phyloP scores from a whole-genome alignment of 2,888 invertebrate species.

The Xanthorhoe spadicearia region DNA sequence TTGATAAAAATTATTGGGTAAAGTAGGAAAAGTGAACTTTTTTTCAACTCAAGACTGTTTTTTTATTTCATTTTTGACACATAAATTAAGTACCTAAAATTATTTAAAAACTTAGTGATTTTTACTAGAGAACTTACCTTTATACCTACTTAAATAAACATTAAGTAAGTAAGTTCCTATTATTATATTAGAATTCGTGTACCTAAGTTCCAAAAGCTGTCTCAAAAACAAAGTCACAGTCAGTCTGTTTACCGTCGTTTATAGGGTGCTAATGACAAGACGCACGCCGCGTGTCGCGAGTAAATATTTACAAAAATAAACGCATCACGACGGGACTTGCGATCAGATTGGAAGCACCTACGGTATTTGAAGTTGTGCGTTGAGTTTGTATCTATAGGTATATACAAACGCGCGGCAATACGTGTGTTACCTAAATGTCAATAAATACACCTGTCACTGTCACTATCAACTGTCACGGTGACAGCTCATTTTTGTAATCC shows the following conservation, averaged over 20 bases:
- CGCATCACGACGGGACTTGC: conserved; percentile 28
- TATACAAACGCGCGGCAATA: too few relatives aligned
- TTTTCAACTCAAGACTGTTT: too few relatives aligned
- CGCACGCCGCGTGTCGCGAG: conserved; percentile 45
- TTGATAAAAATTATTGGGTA: too few relatives aligned
- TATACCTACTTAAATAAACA: too few relatives aligned
- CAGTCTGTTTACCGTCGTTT: conserved; percentile 60
- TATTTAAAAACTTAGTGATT: too few relatives aligned
- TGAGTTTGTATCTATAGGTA: too few relatives aligned
- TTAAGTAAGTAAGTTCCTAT: too few relatives aligned
- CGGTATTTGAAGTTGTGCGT: background rate
- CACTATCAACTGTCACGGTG: conserved; percentile 46
- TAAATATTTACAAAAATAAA: conserved; percentile 39
- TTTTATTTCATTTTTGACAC: too few relatives aligned
- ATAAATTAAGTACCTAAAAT: too few relatives aligned
- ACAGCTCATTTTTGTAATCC: conserved; percentile 49
- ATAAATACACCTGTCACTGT: conserved; percentile 52
- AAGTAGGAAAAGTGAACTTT: too few relatives aligned
- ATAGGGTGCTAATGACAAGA: conserved; percentile 69
- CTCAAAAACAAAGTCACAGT: conserved; percentile 19
- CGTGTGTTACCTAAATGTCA: conserved; percentile 20
- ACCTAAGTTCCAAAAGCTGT: background rate
- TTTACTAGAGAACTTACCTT: too few relatives aligned
- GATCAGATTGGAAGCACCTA: conserved; percentile 7
- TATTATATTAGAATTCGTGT: too few relatives aligned